A percentile compares a stretch with the other conserved stretches of the same genome.
Conservation (phyloP, 2,797 vertebrate species). For the Cynodonichthys magdalenae region DNA sequence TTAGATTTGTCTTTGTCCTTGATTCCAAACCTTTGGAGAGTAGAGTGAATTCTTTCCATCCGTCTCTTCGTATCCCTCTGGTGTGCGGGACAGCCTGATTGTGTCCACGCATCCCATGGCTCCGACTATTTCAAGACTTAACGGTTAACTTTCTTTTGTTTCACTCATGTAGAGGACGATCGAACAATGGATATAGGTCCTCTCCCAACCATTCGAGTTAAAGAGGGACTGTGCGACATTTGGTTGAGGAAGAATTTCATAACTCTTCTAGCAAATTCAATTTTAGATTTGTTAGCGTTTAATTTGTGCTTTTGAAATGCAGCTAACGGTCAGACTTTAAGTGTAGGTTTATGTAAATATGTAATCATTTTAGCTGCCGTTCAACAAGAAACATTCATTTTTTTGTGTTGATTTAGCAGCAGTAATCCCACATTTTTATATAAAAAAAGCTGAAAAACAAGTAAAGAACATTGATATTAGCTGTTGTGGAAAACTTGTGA, state of each 20-base stretch:
- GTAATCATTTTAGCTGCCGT: too few species aligned
- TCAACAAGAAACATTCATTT: too few species aligned
- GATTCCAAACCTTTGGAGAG: conserved; percentile 76
- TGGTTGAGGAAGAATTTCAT: neutral
- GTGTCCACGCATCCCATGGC: conserved; percentile 77
- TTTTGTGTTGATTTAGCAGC: neutral
- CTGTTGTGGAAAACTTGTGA: neutral
- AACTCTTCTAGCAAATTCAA: conserved; percentile 6
- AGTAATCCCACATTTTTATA: too few species aligned
- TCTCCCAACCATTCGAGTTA: conserved; percentile 2
- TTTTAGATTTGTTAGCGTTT: conserved; percentile 3
- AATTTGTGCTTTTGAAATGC: neutral
- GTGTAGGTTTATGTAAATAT: too few species aligned
- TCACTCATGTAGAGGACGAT: conserved; percentile 65
- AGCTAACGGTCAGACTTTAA: too few species aligned
- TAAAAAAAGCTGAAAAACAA: neutral
- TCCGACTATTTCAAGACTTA: conserved; percentile 78
- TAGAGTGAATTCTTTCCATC: conserved; percentile 64
- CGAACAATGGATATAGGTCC: conserved; percentile 37
- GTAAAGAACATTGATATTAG: neutral
- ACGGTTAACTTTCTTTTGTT: conserved; percentile 74
- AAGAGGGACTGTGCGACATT: conserved; percentile 1
- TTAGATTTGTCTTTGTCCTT: conserved; percentile 81
- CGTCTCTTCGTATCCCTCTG: conserved; percentile 64
- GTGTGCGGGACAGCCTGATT: conserved; percentile 80